Percentiles rank a stretch among this genome's conserved stretches.
phyloP scores from a whole-genome alignment of 92 coral and sea anemone genomes.

The Paramuricea clavata region DNA sequence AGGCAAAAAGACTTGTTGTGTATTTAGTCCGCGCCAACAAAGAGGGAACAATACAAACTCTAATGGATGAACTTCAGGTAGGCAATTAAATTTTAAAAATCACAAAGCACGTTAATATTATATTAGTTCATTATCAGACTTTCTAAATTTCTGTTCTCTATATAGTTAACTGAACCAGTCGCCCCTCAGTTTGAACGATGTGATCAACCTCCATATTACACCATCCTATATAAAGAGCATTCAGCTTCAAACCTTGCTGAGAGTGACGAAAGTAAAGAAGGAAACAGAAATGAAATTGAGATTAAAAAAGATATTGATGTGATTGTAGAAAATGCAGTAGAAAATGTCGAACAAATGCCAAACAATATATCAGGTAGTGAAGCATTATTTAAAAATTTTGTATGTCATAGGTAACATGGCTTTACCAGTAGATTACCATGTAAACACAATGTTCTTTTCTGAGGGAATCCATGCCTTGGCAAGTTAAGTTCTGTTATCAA shows the following conservation, averaged over 20 bases:
- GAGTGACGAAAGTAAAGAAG: slow-evolving; percentile 26
- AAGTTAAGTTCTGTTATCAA: no score
- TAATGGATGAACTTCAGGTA: slow-evolving; percentile 97
- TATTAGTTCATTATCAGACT: not conserved
- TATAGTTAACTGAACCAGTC: slow-evolving; percentile 93
- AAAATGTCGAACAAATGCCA: slow-evolving; percentile 2
- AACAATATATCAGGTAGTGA: not conserved
- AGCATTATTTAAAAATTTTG: no score
- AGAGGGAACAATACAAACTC: slow-evolving; percentile 84
- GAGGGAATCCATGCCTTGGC: no score
- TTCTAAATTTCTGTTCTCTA: not conserved
- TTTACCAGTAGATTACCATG: no score
- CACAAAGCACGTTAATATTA: no score
- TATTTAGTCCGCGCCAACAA: slow-evolving; percentile 94
- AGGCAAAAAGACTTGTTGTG: slow-evolving; percentile 97
- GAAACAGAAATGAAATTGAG: slow-evolving; percentile 2
- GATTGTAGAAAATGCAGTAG: not conserved
- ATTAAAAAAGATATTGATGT: not conserved
- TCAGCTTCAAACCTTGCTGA: slow-evolving; percentile 30
- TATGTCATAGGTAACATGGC: no score
- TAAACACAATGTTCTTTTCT: no score
- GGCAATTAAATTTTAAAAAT: no score
- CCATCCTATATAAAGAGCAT: slow-evolving; percentile 72
- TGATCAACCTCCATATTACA: slow-evolving; percentile 91
- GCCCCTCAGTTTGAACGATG: slow-evolving; percentile 98